A percentile compares a stretch with the other conserved stretches of the same genome.
phyloP scores from a whole-genome alignment of 2,888 invertebrate genomes.

The Leptinotarsa peninsularis region DNA sequence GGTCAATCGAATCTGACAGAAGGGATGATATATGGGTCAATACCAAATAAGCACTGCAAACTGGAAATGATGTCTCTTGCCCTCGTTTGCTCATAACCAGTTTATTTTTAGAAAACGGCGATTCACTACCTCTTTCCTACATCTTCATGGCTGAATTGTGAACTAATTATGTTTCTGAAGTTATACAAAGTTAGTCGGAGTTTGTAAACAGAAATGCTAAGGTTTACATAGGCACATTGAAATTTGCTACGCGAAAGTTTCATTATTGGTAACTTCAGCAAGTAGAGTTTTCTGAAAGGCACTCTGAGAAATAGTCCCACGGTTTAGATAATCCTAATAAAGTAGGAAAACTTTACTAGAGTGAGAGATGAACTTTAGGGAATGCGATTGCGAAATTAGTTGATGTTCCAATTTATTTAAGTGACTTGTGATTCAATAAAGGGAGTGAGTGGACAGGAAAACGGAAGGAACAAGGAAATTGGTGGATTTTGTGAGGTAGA shows the following conservation, averaged over 20 bases:
- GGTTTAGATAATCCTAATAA: conserved; percentile 12
- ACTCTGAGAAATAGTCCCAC: neutral
- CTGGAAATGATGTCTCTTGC: neutral
- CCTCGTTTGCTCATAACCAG: conserved; percentile 7
- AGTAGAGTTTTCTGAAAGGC: conserved; percentile 7
- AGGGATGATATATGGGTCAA: conserved; percentile 16
- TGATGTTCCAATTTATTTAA: conserved; percentile 1
- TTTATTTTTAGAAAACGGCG: conserved; percentile 12
- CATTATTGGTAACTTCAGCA: conserved; percentile 13
- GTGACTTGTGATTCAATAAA: conserved; percentile 3
- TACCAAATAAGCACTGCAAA: conserved; percentile 7
- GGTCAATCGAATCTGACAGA: conserved; percentile 9
- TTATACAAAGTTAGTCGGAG: conserved; percentile 8
- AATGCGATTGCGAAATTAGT: conserved; percentile 7
- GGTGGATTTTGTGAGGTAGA: neutral
- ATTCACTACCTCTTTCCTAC: neutral
- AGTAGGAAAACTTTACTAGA: neutral
- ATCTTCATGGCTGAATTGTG: neutral
- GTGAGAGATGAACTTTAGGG: conserved; percentile 8
- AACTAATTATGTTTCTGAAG: conserved; percentile 12
- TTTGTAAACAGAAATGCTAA: conserved; percentile 9
- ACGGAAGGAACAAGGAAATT: neutral
- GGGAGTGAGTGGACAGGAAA: neutral
- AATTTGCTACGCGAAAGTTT: conserved; percentile 6
- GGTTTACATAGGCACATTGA: conserved; percentile 9